Base-by-base conservation (phyloP, 2,888 invertebrate species). In the Cryptophagus acutangulus region DNA sequence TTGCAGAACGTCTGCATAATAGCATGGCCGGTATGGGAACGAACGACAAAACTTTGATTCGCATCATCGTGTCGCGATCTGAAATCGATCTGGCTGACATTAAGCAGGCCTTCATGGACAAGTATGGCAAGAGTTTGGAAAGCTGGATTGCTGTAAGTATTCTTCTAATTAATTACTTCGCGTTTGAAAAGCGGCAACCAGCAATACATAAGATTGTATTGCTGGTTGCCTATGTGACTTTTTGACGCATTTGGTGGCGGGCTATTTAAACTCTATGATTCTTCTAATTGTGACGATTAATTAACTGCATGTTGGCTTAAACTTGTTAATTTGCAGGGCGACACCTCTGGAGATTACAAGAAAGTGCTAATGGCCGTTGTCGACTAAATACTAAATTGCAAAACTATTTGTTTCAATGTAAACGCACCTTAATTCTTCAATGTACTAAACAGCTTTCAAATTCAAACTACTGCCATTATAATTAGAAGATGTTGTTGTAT, bases 271-370 rank as follows among this genome's bases (percentile, higher is more conserved):
- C n/a, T n/a, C n/a, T n/a, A n/a, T n/a, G n/a, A n/a, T n/a, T n/a
- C n/a, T n/a, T n/a, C n/a, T n/a, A n/a, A n/a, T n/a, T n/a, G n/a
- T n/a, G n/a, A 26, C 12, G 26, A 26, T 20, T 26, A 26, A n/a
- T n/a, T n/a, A n/a, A n/a, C 12, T 8, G 34, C 38, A 36, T 36
- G 30, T 45, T 42, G 48, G 56, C 52, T 58, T 49, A 59, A 52
- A 41, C 55, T 63, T n/a, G n/a, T 49, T 59, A 55, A 54, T 67
- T 82, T 85, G 66, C 82, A 90, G 88, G 88, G 82, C 64, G 92
- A 92, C 75, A 90, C 90, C 54, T 88, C 89, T 64, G 92, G 92
- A 62, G 89, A 92, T 78, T 93, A 92, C 81, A 90, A 84, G 77
- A 85, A 84, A 75, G 82, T 88, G 65, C 81, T 93, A 67, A 79